Evolutionary conservation across 2,888 invertebrate genomes (phyloP).

Genomic region (Apamea anceps): DNA sequence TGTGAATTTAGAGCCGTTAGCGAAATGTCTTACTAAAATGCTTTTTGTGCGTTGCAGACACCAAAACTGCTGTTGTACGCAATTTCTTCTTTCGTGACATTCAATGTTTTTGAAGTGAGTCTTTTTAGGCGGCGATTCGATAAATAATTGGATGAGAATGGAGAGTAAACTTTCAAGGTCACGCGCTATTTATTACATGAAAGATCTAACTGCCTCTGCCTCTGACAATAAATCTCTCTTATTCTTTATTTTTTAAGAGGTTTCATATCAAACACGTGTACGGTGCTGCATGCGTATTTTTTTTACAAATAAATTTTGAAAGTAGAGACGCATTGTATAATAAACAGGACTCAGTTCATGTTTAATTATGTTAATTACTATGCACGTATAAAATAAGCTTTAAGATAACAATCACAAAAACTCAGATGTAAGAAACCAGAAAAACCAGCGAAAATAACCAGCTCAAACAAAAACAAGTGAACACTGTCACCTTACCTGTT

Average conservation of each 20-base stretch:
- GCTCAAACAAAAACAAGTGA: constrained; percentile 14
- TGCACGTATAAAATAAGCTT: neutral
- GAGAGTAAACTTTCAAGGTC: neutral
- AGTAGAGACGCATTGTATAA: neutral
- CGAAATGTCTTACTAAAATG: constrained; percentile 21
- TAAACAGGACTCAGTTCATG: neutral
- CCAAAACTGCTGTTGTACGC: too few species aligned
- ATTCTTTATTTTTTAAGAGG: neutral
- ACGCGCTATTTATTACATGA: neutral
- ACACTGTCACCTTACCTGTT: constrained; percentile 47
- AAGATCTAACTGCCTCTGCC: neutral
- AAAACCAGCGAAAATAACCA: constrained; percentile 7
- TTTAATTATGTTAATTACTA: neutral
- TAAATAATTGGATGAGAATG: neutral
- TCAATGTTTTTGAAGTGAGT: neutral
- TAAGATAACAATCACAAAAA: neutral
- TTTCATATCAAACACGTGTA: too few species aligned
- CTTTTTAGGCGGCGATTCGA: neutral
- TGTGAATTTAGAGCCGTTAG: constrained; percentile 15
- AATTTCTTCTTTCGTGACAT: neutral
- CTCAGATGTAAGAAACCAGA: constrained; percentile 3
- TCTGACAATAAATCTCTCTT: neutral
- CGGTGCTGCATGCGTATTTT: neutral
- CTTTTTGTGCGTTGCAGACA: neutral
- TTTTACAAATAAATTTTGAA: neutral